Evolutionary conservation across 1,140 invertebrate genomes (phyloP).

Genomic region (Drosophila ambigua): DNA sequence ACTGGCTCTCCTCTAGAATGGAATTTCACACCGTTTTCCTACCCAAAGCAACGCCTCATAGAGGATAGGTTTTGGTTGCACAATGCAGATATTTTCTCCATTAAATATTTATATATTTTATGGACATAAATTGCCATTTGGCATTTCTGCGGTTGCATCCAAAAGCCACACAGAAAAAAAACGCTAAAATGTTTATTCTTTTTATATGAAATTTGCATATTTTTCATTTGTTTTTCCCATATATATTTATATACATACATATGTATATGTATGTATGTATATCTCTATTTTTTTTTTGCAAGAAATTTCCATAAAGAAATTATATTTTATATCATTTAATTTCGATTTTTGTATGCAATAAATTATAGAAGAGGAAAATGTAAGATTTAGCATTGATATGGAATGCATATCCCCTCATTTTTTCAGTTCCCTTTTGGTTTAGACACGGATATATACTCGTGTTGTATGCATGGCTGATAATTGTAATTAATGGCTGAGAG

Average conservation of each 20-base stretch:
- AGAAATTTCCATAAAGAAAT: constrained; percentile 58
- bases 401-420: constrained; percentile 10
- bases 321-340: constrained; percentile 29
- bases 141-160: constrained; percentile 47
- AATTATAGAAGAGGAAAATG: constrained; percentile 36
- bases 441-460: neutral
- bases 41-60: too few relatives aligned
- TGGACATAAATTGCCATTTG: constrained; percentile 69
- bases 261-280: too few relatives aligned
- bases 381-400: constrained; percentile 54
- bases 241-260: too few relatives aligned
- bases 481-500: too few relatives aligned
- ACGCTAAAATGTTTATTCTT: constrained; percentile 35
- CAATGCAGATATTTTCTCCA: constrained; percentile 32
- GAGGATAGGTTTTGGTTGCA: too few relatives aligned
- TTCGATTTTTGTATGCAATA: constrained; percentile 54
- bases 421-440: constrained; percentile 43
- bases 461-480: too few relatives aligned
- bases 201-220: constrained; percentile 56
- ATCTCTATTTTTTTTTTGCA: constrained; percentile 48
- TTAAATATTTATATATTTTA: constrained; percentile 62
- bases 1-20: constrained; percentile 7
- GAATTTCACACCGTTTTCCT: too few relatives aligned
- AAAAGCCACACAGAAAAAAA: constrained; percentile 3
- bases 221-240: constrained; percentile 59